Evolutionary conservation across 2,113 vertebrate species (phyloP), one percentile per base, ranked within the genome.

Genomic region (Pteronura brasiliensis): DNA sequence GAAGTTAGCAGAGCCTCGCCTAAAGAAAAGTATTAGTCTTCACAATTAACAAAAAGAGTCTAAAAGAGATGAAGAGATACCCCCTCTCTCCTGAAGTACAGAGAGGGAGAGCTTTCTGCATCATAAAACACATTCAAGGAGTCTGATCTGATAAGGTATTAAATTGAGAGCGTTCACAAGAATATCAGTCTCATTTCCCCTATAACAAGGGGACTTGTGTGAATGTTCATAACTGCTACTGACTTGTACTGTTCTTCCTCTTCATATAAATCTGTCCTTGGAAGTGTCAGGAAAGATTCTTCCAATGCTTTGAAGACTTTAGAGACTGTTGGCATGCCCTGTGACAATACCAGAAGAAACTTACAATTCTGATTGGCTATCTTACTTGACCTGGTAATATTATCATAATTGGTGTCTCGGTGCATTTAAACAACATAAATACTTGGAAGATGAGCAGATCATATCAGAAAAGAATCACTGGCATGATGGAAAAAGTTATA

Each of bases 171-270:
- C 52, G 74, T 91, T 95, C 82, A 86, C 85, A 91, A 93, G 96
- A 90, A 95, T 95, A 96, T 89, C 85, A 97, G 72, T 96, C 89
- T 69, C 39, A 14, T 83, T 94, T 95, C 92, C 65, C 83, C 59
- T 79, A 77, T 47, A 88, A 95, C 29, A 90, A 90, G 39, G 52
- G 77, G 72, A 79, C 29, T 74, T 74, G 47, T 86, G 72, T 98
- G 98, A 97, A 93, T 97, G 97, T 96, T 98, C 97, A 95, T 97
- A 97, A 94, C 71, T 34, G 34, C 59, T 94, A 63, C 44, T 44
- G 89, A 74, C 52, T 91, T 93, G 20, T 76, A 89, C 81, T 59
- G 4, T 82, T 93, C 81, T 95, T 49, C 74, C 34, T 96, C 67
- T 72, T 94, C 89, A 83, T 93, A 94, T 61, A 91, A 94, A 96